phyloP scores from a whole-genome alignment of 2,113 vertebrate genomes.

The Tupaia tana region DNA sequence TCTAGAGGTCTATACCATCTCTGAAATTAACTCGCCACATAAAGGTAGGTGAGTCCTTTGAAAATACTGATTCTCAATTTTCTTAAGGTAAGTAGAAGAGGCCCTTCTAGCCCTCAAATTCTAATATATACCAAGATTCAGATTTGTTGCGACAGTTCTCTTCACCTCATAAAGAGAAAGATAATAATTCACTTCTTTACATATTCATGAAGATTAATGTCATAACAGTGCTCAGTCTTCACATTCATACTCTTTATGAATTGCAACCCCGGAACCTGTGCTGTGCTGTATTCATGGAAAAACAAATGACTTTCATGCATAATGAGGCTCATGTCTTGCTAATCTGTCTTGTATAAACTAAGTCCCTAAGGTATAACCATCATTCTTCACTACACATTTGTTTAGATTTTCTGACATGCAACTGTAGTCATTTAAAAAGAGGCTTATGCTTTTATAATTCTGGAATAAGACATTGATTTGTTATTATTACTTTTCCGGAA shows the following conservation, averaged over 20 bases:
- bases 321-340: slow-evolving; percentile 71
- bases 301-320: slow-evolving; percentile 77
- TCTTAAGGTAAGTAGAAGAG: not conserved
- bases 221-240: slow-evolving; percentile 54
- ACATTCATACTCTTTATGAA: slow-evolving; percentile 60
- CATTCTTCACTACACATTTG: slow-evolving; percentile 78
- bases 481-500: slow-evolving; percentile 64
- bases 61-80: not conserved
- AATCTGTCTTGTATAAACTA: slow-evolving; percentile 76
- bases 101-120: not conserved
- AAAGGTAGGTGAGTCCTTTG: not conserved
- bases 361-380: slow-evolving; percentile 73
- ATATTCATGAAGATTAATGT: slow-evolving; percentile 79
- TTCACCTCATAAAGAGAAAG: slow-evolving; percentile 70
- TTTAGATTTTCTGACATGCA: slow-evolving; percentile 75
- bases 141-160: slow-evolving; percentile 72
- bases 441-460: slow-evolving; percentile 77
- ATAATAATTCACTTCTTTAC: slow-evolving; percentile 77
- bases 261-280: slow-evolving; percentile 66
- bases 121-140: slow-evolving; percentile 40
- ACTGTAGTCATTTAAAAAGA: slow-evolving; percentile 71
- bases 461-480: slow-evolving; percentile 73
- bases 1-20: not conserved
- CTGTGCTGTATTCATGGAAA: slow-evolving; percentile 66
- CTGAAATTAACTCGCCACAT: not conserved